Conservation (phyloP, 2,797 vertebrate species). For the Phrynocephalus vlangalii region DNA sequence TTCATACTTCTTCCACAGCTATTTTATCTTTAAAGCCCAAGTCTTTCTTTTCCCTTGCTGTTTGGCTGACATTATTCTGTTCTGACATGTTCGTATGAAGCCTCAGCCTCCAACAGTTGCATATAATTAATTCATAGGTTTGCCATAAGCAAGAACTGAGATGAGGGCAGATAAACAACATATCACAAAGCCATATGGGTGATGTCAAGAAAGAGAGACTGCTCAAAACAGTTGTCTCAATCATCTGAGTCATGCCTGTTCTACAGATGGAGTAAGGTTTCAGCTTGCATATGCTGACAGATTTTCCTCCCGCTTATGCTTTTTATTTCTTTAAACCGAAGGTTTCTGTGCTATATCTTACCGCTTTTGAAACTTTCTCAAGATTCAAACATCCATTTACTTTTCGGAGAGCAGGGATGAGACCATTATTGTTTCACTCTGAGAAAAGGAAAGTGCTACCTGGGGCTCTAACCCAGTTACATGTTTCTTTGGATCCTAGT, state of each 20-base stretch:
- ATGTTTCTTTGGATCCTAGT: neutral
- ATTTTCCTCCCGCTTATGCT: neutral
- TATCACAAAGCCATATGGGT: too few species aligned
- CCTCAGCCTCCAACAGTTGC: neutral
- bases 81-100: neutral
- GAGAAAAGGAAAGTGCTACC: neutral
- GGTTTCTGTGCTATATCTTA: neutral
- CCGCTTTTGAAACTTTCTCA: neutral
- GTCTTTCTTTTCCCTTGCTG: conserved; percentile 26
- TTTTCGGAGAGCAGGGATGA: neutral
- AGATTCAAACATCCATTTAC: neutral
- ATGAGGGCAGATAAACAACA: too few species aligned
- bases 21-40: neutral
- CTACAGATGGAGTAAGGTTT: neutral
- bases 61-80: conserved; percentile 10
- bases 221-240: too few species aligned
- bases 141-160: too few species aligned
- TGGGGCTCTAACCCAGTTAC: neutral
- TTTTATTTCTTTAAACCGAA: neutral
- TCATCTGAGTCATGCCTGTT: neutral
- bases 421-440: neutral
- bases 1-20: neutral
- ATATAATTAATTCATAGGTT: too few species aligned
- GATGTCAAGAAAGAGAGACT: too few species aligned
- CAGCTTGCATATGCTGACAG: neutral